A percentile compares a stretch with the other conserved stretches of the same genome.
These are phyloP conservation scores for Polyploca ridens DNA, from an alignment of 2,888 invertebrate species.

Conservation along the genomic window DNA sequence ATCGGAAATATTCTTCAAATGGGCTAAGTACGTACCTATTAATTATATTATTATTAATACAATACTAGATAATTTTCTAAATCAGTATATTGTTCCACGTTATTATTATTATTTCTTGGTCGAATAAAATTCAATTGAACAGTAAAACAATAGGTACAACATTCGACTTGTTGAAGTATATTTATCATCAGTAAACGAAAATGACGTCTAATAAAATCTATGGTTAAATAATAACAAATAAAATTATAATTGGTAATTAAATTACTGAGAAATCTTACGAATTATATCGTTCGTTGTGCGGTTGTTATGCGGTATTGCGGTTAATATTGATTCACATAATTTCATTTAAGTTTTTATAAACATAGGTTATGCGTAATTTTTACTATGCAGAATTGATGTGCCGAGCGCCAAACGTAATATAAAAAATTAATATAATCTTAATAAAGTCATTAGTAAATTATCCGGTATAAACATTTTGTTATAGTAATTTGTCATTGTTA, in stretches of 20 bases:
- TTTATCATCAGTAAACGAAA: constrained; percentile 2
- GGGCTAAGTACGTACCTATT: not conserved
- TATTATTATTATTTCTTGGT: no score
- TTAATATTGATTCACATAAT: not conserved
- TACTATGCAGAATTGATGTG: not conserved
- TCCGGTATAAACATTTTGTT: not conserved
- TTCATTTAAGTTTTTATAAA: not conserved
- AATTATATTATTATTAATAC: no score
- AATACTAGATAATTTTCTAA: no score
- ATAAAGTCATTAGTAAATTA: not conserved
- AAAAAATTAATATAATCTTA: not conserved
- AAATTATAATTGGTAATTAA: not conserved
- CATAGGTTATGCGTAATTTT: not conserved
- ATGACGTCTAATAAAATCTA: not conserved
- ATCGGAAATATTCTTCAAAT: not conserved
- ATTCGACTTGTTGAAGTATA: not conserved
- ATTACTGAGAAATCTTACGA: not conserved
- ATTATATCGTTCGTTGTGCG: not conserved
- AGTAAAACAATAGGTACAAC: no score
- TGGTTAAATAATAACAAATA: constrained; percentile 2
- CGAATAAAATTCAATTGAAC: no score
- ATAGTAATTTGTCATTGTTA: not conserved
- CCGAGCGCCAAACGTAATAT: not conserved
- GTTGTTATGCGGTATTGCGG: not conserved
- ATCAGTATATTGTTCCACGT: no score